A percentile compares a stretch with the other conserved stretches of the same genome.
Conservation (phyloP, 53 echinoderm and acorn worm genomes). For the Holothuria leucospilota region DNA sequence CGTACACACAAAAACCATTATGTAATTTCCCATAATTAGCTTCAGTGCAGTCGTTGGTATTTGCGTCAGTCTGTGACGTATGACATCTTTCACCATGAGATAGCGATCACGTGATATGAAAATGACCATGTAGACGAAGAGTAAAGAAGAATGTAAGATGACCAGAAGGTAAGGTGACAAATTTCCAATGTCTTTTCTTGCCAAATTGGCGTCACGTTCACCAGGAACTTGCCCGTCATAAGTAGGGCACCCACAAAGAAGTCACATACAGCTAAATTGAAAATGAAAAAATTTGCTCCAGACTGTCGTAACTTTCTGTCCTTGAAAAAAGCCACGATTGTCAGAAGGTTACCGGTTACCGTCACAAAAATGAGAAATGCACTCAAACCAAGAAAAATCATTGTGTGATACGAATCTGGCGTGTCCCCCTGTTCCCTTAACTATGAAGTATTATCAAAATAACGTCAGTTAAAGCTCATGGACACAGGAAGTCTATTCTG, state of each 20-base stretch:
- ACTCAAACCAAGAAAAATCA: too few species aligned
- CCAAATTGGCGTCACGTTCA: too few species aligned
- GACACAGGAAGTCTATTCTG: too few species aligned
- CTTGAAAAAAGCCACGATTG: conserved; percentile 5
- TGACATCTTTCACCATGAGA: conserved; percentile 21
- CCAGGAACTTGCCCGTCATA: not conserved
- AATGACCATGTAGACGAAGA: not conserved
- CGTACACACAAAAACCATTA: not conserved
- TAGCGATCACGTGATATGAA: conserved; percentile 35
- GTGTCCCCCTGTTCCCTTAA: too few species aligned
- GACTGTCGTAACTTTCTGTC: not conserved
- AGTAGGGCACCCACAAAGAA: conserved; percentile 4
- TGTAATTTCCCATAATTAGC: not conserved
- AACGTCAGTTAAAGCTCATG: too few species aligned
- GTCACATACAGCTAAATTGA: conserved; percentile 10
- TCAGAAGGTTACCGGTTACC: not conserved
- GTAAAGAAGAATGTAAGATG: not conserved
- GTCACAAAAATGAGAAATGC: not conserved
- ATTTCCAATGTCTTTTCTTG: too few species aligned
- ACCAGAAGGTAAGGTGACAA: not conserved
- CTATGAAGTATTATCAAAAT: too few species aligned
- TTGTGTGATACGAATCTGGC: too few species aligned
- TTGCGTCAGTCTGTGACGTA: conserved; percentile 6
- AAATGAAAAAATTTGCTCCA: not conserved
- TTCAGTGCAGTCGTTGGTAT: not conserved